Evolutionary conservation across 2,797 vertebrate species (phyloP).

Genomic region (Tokudaia tokunoshimensis): DNA sequence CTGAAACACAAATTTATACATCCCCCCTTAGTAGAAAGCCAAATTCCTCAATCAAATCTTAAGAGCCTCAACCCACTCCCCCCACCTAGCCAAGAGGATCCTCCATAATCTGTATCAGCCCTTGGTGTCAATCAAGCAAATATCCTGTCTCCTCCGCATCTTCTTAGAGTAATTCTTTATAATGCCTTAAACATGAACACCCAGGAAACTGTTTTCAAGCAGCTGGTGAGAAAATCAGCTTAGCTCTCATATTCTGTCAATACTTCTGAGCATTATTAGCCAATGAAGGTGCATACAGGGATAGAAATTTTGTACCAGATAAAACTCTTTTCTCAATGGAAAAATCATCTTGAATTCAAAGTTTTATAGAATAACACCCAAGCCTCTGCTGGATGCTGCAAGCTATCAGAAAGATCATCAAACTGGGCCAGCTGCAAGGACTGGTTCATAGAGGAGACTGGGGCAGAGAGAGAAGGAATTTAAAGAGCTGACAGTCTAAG

Average conservation of each 20-base stretch:
- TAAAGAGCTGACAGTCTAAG: not conserved
- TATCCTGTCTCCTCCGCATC: not conserved
- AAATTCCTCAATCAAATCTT: conserved; percentile 67
- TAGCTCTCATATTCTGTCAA: not conserved
- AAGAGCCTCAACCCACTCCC: not conserved
- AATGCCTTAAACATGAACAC: not conserved
- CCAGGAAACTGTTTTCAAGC: not conserved
- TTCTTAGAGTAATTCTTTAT: conserved; percentile 16
- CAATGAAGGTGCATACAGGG: not conserved
- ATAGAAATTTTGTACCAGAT: not conserved
- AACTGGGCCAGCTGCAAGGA: not conserved
- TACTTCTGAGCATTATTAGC: not conserved
- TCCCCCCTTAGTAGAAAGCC: conserved; percentile 73
- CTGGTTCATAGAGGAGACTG: not conserved
- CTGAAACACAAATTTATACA: conserved; percentile 77
- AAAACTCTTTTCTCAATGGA: not conserved
- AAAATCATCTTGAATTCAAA: conserved; percentile 37
- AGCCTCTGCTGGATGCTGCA: not conserved
- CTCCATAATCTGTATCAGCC: not conserved
- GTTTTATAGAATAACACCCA: conserved; percentile 2
- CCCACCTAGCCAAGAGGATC: conserved; percentile 40
- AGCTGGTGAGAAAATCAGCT: not conserved
- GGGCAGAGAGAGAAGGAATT: not conserved
- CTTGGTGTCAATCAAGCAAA: conserved; percentile 15
- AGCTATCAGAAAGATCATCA: not conserved